Conservation (phyloP, 2,797 vertebrate species). For the Poecilia picta region DNA sequence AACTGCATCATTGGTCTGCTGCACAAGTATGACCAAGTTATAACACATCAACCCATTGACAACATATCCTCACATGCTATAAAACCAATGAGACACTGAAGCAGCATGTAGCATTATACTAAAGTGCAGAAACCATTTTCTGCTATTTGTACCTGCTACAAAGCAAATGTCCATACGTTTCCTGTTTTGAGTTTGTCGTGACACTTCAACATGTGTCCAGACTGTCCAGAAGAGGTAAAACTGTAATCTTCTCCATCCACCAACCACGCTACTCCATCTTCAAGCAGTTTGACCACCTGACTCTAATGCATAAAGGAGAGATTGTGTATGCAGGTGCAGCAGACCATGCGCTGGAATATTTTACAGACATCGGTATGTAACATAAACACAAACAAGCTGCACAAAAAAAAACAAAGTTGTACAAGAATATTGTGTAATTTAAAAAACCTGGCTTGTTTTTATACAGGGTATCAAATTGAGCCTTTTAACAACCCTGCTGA, state of each 20-base stretch:
- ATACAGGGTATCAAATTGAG: constrained; percentile 79
- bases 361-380: constrained; percentile 72
- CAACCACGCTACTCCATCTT: constrained; percentile 86
- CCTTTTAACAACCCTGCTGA: constrained; percentile 82
- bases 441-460: constrained; percentile 9
- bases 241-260: constrained; percentile 86
- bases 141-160: background rate
- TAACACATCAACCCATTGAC: background rate
- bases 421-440: background rate
- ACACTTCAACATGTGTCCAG: constrained; percentile 52
- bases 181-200: background rate
- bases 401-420: background rate
- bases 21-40: constrained; percentile 50
- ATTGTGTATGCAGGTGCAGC: constrained; percentile 76
- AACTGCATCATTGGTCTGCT: constrained; percentile 75
- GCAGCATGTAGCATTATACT: background rate
- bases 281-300: constrained; percentile 81
- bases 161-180: background rate
- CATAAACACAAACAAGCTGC: background rate
- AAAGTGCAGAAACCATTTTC: constrained; percentile 1
- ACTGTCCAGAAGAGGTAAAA: constrained; percentile 78
- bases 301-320: constrained; percentile 82
- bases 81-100: constrained; percentile 11
- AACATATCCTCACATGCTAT: background rate
- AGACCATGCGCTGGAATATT: constrained; percentile 70